Base-by-base conservation (phyloP, 1,140 invertebrate genomes). In the Polypedilum pembai region DNA sequence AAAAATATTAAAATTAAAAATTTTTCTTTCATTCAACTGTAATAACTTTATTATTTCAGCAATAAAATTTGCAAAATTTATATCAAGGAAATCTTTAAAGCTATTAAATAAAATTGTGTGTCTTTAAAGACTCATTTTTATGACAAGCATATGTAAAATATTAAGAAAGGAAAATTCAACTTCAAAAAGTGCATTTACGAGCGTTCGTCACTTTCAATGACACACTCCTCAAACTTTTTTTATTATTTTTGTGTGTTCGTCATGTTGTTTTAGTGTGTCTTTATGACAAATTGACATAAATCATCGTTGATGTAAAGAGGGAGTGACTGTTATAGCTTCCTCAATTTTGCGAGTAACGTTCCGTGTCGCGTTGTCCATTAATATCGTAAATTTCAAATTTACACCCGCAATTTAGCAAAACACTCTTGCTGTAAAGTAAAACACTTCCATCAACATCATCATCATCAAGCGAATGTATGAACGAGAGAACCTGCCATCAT, bases 361-460 rank as follows among this genome's bases (percentile, higher is more conserved):
- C 5, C 24, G 45, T n/a, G 45, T 56, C 45, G 8, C 15, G 12
- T 33, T 56, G 45, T 56, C 45, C 45, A 56, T n/a, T n/a, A 56
- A 56, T 56, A n/a, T n/a, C 12, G n/a, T 56, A 56, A 56, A 56
- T 56, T n/a, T 56, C 45, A 56, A 56, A 56, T 56, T 56, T 56
- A 56, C 45, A 56, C 8, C 45, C 8, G 10, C 45, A 56, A 56
- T 56, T 56, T 56, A n/a, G n/a, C n/a, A 12, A 56, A 56, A 56
- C 45, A 56, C n/a, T 56, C 24, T 56, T 15, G 45, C 45, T 33
- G 24, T 5, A 33, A 33, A 33, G 24, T 33, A 56, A 8, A 56
- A 12, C 45, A 56, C 45, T 12, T 56, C 45, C 45, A 56, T 56
- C 45, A 56, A n/a, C 45, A 56, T 12, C 12, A n/a, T 56, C 15